Percentiles rank a stretch among this genome's conserved stretches.
Evolutionary conservation across 2,113 vertebrate species (phyloP).

Genomic region (Oenanthe melanoleuca): DNA sequence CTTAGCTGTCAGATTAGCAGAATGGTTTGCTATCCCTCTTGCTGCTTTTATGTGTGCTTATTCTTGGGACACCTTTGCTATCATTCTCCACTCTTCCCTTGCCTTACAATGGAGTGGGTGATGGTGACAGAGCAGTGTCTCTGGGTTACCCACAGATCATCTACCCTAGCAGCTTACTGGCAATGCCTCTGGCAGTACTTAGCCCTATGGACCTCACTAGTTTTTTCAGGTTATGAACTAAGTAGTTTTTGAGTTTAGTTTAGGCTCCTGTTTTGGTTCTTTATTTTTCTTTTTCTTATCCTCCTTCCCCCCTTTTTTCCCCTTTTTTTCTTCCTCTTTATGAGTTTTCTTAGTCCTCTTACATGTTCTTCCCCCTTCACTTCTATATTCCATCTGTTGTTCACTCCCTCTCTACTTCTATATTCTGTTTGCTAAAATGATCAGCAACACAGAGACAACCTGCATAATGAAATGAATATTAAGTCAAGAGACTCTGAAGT

Average conservation of each 20-base stretch:
- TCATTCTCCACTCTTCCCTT: not conserved
- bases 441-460: not conserved
- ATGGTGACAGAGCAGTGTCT: not conserved
- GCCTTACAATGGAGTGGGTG: not conserved
- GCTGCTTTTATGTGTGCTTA: not conserved
- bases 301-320: not conserved
- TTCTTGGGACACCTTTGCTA: not conserved
- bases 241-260: not conserved
- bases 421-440: not conserved
- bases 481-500: not conserved
- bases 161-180: not conserved
- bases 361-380: not conserved
- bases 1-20: not conserved
- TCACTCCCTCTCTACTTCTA: not conserved
- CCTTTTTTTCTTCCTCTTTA: not conserved
- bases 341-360: conserved; percentile 24
- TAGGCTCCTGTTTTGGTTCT: not conserved
- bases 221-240: not conserved
- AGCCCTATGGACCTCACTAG: not conserved
- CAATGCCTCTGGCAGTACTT: not conserved
- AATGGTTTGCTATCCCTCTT: not conserved
- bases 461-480: not conserved
- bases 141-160: not conserved
- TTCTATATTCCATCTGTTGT: not conserved
- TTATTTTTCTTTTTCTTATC: not conserved